Percentiles rank a stretch among this genome's conserved stretches.
Conservation (phyloP, 2,797 vertebrate species). For the Carcharodon carcharias region DNA sequence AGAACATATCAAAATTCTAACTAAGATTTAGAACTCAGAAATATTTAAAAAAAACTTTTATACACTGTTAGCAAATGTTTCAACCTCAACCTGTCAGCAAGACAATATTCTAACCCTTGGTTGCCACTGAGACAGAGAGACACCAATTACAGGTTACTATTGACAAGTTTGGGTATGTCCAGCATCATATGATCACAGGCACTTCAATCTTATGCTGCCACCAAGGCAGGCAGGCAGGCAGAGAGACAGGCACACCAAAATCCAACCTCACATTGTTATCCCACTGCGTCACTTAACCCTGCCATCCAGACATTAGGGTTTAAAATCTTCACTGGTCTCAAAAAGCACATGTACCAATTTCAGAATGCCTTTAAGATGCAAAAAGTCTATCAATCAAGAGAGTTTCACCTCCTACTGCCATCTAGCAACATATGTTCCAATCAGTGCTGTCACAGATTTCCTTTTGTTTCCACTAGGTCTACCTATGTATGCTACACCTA, state of each 20-base stretch:
- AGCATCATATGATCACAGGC: not conserved
- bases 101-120: not conserved
- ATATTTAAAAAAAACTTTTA: not conserved
- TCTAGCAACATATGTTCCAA: not conserved
- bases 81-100: not conserved
- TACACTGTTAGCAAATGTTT: not conserved
- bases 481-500: not conserved
- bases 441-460: not conserved
- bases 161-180: not conserved
- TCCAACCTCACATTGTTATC: not conserved
- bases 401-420: not conserved
- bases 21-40: not conserved
- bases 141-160: not conserved
- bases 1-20: not conserved
- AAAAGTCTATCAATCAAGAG: not conserved
- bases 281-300: not conserved
- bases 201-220: not conserved
- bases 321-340: not conserved
- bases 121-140: not conserved
- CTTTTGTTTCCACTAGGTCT: not conserved
- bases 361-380: not conserved
- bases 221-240: not conserved
- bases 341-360: not conserved
- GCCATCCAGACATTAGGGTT: not conserved
- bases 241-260: not conserved